Percentiles rank a stretch among this genome's conserved stretches.
These are phyloP conservation scores for Drosophila saltans DNA, from an alignment of 1,140 invertebrate genomes.

Conservation along the genomic window DNA sequence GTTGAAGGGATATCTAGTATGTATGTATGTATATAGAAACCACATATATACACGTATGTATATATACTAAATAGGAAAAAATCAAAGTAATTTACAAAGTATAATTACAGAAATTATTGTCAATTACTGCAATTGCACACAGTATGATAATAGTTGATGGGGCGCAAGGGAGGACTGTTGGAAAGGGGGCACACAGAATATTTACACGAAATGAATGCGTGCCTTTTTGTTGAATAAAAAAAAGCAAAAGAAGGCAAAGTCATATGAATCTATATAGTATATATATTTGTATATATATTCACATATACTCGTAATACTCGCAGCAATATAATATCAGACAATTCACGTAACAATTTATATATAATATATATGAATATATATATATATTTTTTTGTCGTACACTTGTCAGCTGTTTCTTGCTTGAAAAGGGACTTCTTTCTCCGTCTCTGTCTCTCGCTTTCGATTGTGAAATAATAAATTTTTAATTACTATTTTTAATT, in stretches of 20 bases:
- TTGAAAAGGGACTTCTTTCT: neutral
- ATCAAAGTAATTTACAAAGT: constrained; percentile 66
- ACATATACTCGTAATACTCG: too few species aligned
- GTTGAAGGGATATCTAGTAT: constrained; percentile 8
- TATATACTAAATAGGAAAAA: constrained; percentile 27
- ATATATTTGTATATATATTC: neutral
- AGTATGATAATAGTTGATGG: neutral
- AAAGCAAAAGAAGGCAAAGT: constrained; percentile 13
- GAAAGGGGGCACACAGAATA: constrained; percentile 13
- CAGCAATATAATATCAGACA: constrained; percentile 14
- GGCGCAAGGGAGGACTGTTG: constrained; percentile 5
- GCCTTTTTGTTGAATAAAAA: constrained; percentile 31
- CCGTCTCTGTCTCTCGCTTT: constrained; percentile 5
- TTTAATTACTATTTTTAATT: constrained; percentile 75
- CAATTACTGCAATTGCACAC: constrained; percentile 74
- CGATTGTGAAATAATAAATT: constrained; percentile 56
- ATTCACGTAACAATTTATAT: constrained; percentile 64
- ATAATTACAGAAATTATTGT: constrained; percentile 76
- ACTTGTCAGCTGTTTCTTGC: constrained; percentile 67
- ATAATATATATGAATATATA: constrained; percentile 13
- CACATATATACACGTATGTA: constrained; percentile 13
- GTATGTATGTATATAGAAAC: neutral
- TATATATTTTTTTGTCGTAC: constrained; percentile 27
- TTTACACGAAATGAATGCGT: constrained; percentile 41
- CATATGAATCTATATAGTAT: constrained; percentile 16